Evolutionary conservation across 1,140 invertebrate species (phyloP), one percentile per base, ranked within the genome.

Genomic region (Zaprionus ornatus): DNA sequence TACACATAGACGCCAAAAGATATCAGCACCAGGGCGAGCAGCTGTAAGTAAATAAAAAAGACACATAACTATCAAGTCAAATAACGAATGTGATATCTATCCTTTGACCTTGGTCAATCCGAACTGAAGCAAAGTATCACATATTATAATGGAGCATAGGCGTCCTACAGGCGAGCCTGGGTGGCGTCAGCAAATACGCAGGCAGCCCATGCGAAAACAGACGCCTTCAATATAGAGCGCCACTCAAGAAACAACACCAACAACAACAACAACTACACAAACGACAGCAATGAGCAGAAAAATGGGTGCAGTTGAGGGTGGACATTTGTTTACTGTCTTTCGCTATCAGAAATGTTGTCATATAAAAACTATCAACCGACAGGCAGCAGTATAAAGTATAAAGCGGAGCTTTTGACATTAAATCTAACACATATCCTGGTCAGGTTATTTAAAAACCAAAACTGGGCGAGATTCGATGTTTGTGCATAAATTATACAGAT

Each of bases 11-110:
- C 56, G 23, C 84, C 91, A 56, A 92, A 92, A n/a, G 77, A 74
- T 60, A 92, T 91, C 10, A 90, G 57, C 52, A 92, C 91, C 52
- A 92, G 63, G 4, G 87, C 82, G 19, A 92, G 64, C 23, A 92
- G 59, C 91, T 92, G 65, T 32, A 77, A 63, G 9, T 0, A 66
- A 57, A 61, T 23, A n/a, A 23, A 23, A 10, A 13, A 12, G 17
- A 19, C 42, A 19, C 17, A 45, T 45, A 17, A 45, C 40, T 45
- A 45, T 5, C 40, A 17, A 45, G 40, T 3, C n/a, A n/a, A 7
- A n/a, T 7, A 19, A 9, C 3, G 2, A 17, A 4, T 10, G 9
- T 29, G 29, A 50, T 2, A 40, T 13, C 10, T 1, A 13, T 9
- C 45, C 21, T 17, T 13, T 48, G 72, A 77, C 68, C 63, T 80